Evolutionary conservation across 2,888 invertebrate species (phyloP), one percentile per base, ranked within the genome.

Genomic region (Cryptocephalus primarius): DNA sequence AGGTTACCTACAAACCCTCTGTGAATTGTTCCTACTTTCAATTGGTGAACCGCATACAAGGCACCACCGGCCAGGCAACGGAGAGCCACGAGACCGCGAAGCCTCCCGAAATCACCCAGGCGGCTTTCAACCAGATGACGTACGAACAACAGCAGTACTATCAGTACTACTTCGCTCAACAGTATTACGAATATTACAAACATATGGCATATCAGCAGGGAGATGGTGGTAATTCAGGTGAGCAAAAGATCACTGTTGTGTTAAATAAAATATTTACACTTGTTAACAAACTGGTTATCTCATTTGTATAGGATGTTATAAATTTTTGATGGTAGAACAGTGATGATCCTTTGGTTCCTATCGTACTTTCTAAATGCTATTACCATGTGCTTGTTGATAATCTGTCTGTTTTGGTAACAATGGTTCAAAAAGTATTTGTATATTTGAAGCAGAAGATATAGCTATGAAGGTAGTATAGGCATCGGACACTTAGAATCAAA

Each of bases 21-120:
- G 84, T 85, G 0, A 85, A 89, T 74, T 90, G 90, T 69, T 82
- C 89, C 49, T 93, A 92, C 69, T 87, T 88, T 8, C 83, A 89
- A 76, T 73, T 93, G 54, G 87, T 92, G 40, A 88, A 84, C 60
- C 85, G 88, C 68, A 88, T 93, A 60, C 84, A 87, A 49, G 88
- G 86, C 33, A 78, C 33, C 34, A 52, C 55, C 34, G 36, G 41
- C 11, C 55, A 52, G 31, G 47, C 40, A 33, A 39, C 42, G 33
- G 36, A 43, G n/a, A 9, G n/a, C 11, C 34, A 1, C 9, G 50
- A 54, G 9, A 42, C 42, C 10, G 39, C 50, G 13, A 51, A 50
- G 67, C 72, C 1, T 72, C 72, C 44, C 71, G 36, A n/a, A 12
- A n/a, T 11, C n/a, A 72, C 2, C 9, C 36, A 41, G 8, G 39